Evolutionary conservation across 1,140 invertebrate species (phyloP).

Genomic region (Prorops nasuta): DNA sequence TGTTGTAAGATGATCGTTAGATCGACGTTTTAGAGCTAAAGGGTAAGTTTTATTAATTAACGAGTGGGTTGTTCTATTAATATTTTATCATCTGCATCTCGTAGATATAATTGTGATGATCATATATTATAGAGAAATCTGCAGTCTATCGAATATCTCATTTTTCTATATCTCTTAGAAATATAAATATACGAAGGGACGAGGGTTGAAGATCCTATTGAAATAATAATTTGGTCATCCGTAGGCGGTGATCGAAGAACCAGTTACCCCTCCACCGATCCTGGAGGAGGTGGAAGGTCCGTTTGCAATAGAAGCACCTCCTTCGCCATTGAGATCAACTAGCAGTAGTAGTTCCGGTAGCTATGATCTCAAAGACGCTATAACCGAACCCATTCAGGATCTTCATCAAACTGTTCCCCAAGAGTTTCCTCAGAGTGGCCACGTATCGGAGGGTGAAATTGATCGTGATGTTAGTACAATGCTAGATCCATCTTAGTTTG

Average conservation of each 20-base stretch:
- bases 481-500: slow-evolving; percentile 64
- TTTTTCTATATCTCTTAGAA: too few relatives aligned
- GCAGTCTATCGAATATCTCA: too few relatives aligned
- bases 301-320: slow-evolving; percentile 34
- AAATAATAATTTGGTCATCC: neutral
- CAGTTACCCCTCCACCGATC: slow-evolving; percentile 43
- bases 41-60: too few relatives aligned
- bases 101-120: too few relatives aligned
- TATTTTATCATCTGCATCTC: too few relatives aligned
- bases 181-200: too few relatives aligned
- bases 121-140: too few relatives aligned
- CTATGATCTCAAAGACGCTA: slow-evolving; percentile 51
- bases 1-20: too few relatives aligned
- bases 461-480: slow-evolving; percentile 46
- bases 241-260: slow-evolving; percentile 50
- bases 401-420: slow-evolving; percentile 13
- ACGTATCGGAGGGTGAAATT: slow-evolving; percentile 38
- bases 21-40: too few relatives aligned
- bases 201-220: too few relatives aligned
- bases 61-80: too few relatives aligned
- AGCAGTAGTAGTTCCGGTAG: slow-evolving; percentile 62
- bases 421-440: slow-evolving; percentile 31
- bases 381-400: slow-evolving; percentile 28
- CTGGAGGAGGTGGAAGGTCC: slow-evolving; percentile 42
- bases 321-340: slow-evolving; percentile 43